Evolutionary conservation across 2,113 vertebrate species (phyloP), one percentile per base, ranked within the genome.

Genomic region (Anas platyrhynchos): DNA sequence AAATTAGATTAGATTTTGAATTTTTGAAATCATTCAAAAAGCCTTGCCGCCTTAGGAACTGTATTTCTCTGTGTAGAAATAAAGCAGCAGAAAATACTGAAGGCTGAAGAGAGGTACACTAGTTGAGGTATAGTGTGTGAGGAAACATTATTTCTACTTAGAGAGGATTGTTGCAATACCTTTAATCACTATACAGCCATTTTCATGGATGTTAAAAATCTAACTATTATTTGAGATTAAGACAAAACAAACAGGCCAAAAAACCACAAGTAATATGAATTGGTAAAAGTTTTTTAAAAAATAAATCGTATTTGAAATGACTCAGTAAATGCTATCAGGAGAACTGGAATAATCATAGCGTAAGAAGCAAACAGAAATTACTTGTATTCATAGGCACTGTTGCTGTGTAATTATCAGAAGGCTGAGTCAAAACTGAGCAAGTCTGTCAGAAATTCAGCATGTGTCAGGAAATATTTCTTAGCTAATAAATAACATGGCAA

Each of bases 341-440:
- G 89, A 80, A 11, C 43, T 46, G 81, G 61, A 91, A 59, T 78
- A 86, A 87, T 83, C 55, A 59, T 54, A 86, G 66, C 79, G 27
- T 87, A 87, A 94, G 84, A 92, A 86, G 92, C 80, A 91, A 85
- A 69, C 46, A 93, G 71, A 96, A 95, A 46, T 96, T 91, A 48
- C 88, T 92, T 75, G 74, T 81, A 77, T 91, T 97, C 85, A 95
- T 88, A 87, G 71, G 50, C 91, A 44, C 62, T 78, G 50, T 87
- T 95, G 81, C 91, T 84, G 72, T 97, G 92, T 93, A 96, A 96
- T 90, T 87, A 92, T 80, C 85, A 65, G 61, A 76, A 90, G 85
- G 74, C 91, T 95, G 94, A 94, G 91, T 94, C 89, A 94, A 94
- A 78, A 93, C 22, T 2, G 26, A 91, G 78, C 56, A 86, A 63